Conservation (phyloP, 2,113 vertebrate genomes). For the Oncorhynchus tshawytscha region DNA sequence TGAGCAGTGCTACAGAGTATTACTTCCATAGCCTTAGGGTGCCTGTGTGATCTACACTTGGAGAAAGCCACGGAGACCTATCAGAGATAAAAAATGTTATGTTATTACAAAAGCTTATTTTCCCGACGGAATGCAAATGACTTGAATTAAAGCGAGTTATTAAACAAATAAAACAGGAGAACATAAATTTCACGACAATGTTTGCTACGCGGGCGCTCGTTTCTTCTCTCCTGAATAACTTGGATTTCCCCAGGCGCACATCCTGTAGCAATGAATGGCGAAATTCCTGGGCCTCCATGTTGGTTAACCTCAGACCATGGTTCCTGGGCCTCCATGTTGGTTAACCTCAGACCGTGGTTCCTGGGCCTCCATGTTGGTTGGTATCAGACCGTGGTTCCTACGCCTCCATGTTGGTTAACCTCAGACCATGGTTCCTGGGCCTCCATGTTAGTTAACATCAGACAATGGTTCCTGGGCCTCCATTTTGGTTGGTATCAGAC, state of each 20-base stretch:
- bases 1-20: constrained; percentile 45
- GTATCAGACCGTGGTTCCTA: no score
- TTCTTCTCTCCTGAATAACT: constrained; percentile 12
- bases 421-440: no score
- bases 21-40: constrained; percentile 52
- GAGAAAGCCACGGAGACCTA: constrained; percentile 48
- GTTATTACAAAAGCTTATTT: constrained; percentile 50
- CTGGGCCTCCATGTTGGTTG: no score
- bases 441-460: no score
- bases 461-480: no score
- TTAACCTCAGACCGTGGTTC: no score
- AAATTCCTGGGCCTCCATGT: no score
- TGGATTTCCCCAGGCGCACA: constrained; percentile 9
- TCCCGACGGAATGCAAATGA: constrained; percentile 54
- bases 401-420: no score
- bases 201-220: background rate
- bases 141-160: constrained; percentile 53
- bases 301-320: no score
- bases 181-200: constrained; percentile 39
- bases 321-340: no score
- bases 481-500: no score
- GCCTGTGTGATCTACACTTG: constrained; percentile 53
- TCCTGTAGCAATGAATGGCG: background rate
- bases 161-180: constrained; percentile 39
- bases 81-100: constrained; percentile 52